These are phyloP conservation scores for Cremastinae sp. DNA, from an alignment of 2,888 invertebrate genomes.

Conservation along the genomic window DNA sequence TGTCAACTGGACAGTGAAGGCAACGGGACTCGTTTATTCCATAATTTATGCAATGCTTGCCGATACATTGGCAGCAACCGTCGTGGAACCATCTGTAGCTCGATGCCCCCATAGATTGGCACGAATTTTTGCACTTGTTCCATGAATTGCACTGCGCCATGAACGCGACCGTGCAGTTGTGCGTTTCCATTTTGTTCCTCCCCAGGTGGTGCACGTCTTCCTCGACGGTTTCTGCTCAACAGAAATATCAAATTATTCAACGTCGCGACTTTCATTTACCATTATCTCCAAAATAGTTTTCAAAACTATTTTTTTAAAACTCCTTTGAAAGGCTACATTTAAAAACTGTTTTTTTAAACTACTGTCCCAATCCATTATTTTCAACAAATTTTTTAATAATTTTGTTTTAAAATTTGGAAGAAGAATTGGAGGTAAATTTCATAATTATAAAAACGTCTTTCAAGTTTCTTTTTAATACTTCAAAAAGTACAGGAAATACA, in stretches of 20 bases:
- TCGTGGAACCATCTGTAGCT: conserved; percentile 96
- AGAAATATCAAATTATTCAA: not conserved
- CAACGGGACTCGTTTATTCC: conserved; percentile 93
- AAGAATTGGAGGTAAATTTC: too few species aligned
- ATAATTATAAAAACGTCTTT: too few species aligned
- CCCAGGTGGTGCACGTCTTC: conserved; percentile 84
- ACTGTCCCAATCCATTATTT: too few species aligned
- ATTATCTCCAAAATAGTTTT: too few species aligned
- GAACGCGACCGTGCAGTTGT: conserved; percentile 96
- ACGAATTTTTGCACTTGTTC: conserved; percentile 92
- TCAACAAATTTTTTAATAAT: too few species aligned
- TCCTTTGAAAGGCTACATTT: too few species aligned
- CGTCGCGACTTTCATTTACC: not conserved
- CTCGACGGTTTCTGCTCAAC: conserved; percentile 84
- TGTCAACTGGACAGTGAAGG: conserved; percentile 72
- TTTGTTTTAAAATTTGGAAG: too few species aligned
- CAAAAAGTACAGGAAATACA: too few species aligned
- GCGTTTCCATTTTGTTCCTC: conserved; percentile 85
- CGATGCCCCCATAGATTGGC: conserved; percentile 91
- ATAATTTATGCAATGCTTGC: conserved; percentile 93
- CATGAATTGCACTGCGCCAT: conserved; percentile 94
- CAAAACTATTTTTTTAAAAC: too few species aligned
- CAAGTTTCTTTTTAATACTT: too few species aligned
- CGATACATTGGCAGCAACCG: conserved; percentile 96
- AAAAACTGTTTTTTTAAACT: too few species aligned